phyloP scores from a whole-genome alignment of 2,888 invertebrate genomes.

The Pseudoips prasinana region DNA sequence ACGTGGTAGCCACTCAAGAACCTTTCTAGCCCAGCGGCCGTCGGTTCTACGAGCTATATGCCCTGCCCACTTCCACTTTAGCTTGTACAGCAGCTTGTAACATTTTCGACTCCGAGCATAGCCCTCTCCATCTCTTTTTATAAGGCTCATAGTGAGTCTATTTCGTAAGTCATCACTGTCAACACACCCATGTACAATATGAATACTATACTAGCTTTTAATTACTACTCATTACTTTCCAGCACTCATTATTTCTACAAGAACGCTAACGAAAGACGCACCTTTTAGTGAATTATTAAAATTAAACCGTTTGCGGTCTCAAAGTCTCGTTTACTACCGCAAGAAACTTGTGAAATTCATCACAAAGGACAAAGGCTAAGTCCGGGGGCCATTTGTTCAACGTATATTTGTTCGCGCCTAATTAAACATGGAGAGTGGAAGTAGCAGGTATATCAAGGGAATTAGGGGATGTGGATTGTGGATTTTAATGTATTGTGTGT shows the following conservation, averaged over 20 bases:
- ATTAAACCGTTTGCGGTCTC: slow-evolving; percentile 64
- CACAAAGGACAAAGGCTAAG: slow-evolving; percentile 72
- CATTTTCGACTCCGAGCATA: too few species aligned
- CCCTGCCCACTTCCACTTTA: too few species aligned
- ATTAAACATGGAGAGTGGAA: slow-evolving; percentile 71
- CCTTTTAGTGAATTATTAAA: slow-evolving; percentile 66
- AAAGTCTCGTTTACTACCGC: slow-evolving; percentile 62
- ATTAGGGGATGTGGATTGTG: slow-evolving; percentile 44
- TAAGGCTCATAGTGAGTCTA: too few species aligned
- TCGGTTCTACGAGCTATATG: too few species aligned
- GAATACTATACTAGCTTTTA: too few species aligned
- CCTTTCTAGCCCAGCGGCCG: too few species aligned
- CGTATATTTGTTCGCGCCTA: slow-evolving; percentile 76
- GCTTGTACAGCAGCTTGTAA: too few species aligned
- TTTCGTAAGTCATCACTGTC: too few species aligned
- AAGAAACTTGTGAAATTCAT: slow-evolving; percentile 72
- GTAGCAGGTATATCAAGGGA: slow-evolving; percentile 51
- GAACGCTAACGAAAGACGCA: slow-evolving; percentile 41
- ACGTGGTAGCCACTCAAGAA: too few species aligned
- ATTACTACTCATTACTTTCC: too few species aligned
- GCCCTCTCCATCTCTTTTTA: too few species aligned
- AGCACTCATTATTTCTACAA: slow-evolving; percentile 28
- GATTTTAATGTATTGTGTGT: slow-evolving; percentile 38
- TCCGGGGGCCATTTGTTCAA: slow-evolving; percentile 71
- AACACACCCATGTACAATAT: too few species aligned